These are phyloP conservation scores for Scrobipalpa costella DNA, from an alignment of 2,888 invertebrate genomes.

Conservation along the genomic window DNA sequence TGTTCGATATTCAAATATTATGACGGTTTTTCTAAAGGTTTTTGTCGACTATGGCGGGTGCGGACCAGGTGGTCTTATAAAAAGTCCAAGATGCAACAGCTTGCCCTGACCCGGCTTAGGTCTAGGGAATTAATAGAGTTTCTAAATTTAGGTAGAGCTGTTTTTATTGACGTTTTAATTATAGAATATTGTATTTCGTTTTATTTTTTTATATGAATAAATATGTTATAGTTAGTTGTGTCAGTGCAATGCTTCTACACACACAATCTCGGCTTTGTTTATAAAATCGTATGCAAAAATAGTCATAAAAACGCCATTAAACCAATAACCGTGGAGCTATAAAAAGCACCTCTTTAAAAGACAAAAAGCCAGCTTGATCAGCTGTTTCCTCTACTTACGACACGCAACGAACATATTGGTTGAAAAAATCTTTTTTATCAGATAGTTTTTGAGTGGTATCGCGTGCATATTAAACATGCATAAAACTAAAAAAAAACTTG, in stretches of 20 bases:
- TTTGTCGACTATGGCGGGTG: constrained; percentile 74
- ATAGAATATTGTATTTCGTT: too few species aligned
- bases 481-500: background rate
- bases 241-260: too few species aligned
- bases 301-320: background rate
- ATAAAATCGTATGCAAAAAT: background rate
- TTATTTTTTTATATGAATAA: too few species aligned
- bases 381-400: constrained; percentile 17
- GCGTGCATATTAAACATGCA: constrained; percentile 11
- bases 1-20: constrained; percentile 80
- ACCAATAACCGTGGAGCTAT: constrained; percentile 9
- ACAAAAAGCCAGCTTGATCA: constrained; percentile 16
- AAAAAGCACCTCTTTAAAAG: background rate
- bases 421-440: constrained; percentile 20
- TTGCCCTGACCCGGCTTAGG: constrained; percentile 47
- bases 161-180: background rate
- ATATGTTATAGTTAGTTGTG: too few species aligned
- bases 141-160: constrained; percentile 19
- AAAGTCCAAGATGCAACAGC: constrained; percentile 68
- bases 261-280: too few species aligned
- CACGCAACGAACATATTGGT: constrained; percentile 19
- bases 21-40: constrained; percentile 69
- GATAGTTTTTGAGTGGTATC: constrained; percentile 10
- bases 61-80: constrained; percentile 76
- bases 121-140: constrained; percentile 26